These are phyloP conservation scores for Sinocyclocheilus maitianheensis DNA, from an alignment of 2,113 vertebrate species.

Conservation along the genomic window DNA sequence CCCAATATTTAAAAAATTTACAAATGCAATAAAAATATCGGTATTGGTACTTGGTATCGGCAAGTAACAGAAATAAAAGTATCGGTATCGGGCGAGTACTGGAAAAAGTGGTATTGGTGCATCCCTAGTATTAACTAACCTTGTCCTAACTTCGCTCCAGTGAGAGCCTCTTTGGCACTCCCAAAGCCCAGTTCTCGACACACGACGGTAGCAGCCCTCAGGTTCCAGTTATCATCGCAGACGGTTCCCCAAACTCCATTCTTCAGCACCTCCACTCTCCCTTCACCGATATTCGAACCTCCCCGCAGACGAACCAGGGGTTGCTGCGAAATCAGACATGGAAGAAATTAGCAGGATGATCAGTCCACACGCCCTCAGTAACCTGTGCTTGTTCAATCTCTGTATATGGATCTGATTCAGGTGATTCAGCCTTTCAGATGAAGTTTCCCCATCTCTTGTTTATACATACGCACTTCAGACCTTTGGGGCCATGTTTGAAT, in stretches of 20 bases:
- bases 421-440: slow-evolving; percentile 17
- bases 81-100: no score
- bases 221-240: slow-evolving; percentile 90
- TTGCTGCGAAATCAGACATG: slow-evolving; percentile 76
- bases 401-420: slow-evolving; percentile 23
- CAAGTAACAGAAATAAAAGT: no score
- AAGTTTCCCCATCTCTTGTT: not conserved
- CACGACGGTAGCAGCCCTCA: slow-evolving; percentile 86
- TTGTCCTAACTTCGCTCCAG: slow-evolving; percentile 83
- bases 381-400: slow-evolving; percentile 37
- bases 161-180: slow-evolving; percentile 88
- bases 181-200: slow-evolving; percentile 94
- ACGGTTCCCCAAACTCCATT: slow-evolving; percentile 92
- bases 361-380: not conserved
- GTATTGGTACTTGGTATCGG: no score
- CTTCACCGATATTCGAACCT: slow-evolving; percentile 87
- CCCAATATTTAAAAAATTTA: no score
- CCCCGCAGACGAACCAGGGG: slow-evolving; percentile 89
- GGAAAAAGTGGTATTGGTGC: no score
- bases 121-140: slow-evolving; percentile 71
- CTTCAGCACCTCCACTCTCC: slow-evolving; percentile 91
- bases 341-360: not conserved
- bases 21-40: no score
- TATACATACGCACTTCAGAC: slow-evolving; percentile 19
- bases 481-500: slow-evolving; percentile 5